phyloP scores from a whole-genome alignment of 2,888 invertebrate species.

The Mantis religiosa region DNA sequence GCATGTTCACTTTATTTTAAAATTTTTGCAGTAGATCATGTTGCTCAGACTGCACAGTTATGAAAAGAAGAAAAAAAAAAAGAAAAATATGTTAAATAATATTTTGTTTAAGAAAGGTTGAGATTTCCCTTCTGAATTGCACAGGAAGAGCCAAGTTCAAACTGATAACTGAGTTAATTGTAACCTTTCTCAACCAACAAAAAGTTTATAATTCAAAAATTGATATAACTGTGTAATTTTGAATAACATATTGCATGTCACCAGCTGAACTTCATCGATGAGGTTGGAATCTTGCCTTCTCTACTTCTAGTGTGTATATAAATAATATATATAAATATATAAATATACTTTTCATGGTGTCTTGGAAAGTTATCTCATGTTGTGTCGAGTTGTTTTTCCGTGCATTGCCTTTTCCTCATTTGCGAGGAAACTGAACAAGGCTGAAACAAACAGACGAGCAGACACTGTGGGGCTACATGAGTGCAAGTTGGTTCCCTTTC shows the following conservation, averaged over 20 bases:
- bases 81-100: neutral
- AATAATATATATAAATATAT: neutral
- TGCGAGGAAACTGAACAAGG: slow-evolving; percentile 1
- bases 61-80: neutral
- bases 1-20: neutral
- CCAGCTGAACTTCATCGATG: neutral
- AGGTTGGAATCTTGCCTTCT: slow-evolving; percentile 12
- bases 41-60: neutral
- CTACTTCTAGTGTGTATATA: slow-evolving; percentile 14
- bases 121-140: neutral
- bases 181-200: neutral
- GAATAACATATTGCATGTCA: neutral
- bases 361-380: slow-evolving; percentile 14
- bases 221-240: neutral
- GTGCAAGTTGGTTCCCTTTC: neutral
- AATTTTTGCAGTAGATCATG: neutral
- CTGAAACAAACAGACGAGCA: slow-evolving; percentile 2
- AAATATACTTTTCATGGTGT: slow-evolving; percentile 8
- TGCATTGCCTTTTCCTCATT: slow-evolving; percentile 11
- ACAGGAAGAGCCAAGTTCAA: neutral
- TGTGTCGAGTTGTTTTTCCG: slow-evolving; percentile 10
- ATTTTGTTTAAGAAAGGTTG: neutral
- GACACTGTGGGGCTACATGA: neutral
- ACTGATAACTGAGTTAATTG: neutral
- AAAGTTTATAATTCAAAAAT: neutral